These are phyloP conservation scores for Platyscapa corneri DNA, from an alignment of 1,140 invertebrate species.

Conservation along the genomic window DNA sequence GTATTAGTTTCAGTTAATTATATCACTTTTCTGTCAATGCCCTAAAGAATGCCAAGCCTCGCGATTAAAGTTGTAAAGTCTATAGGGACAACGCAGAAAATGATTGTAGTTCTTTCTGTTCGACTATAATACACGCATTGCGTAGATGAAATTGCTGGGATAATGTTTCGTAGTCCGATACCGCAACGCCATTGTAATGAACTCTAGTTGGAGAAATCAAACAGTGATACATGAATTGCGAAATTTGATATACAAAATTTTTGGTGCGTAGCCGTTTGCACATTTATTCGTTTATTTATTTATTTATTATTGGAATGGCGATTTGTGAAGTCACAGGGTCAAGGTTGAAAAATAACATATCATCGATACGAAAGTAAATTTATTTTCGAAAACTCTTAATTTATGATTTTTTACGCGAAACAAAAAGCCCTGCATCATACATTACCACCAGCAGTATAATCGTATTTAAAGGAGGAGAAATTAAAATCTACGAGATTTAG, in stretches of 20 bases:
- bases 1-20: slow-evolving; percentile 10
- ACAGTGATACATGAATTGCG: not conserved
- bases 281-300: not conserved
- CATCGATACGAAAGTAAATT: too few relatives aligned
- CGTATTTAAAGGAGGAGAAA: too few relatives aligned
- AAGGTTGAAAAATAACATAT: too few relatives aligned
- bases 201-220: not conserved
- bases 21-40: not conserved
- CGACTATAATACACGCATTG: not conserved
- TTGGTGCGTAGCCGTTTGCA: too few relatives aligned
- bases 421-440: too few relatives aligned
- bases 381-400: too few relatives aligned
- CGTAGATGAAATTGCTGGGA: not conserved
- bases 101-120: not conserved
- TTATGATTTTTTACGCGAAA: too few relatives aligned
- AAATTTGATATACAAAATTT: not conserved
- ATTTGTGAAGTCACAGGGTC: too few relatives aligned
- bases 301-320: too few relatives aligned
- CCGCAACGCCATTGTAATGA: not conserved
- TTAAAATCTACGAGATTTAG: not conserved
- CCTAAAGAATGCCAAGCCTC: not conserved
- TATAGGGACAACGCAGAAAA: not conserved
- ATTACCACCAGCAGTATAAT: too few relatives aligned
- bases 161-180: not conserved
- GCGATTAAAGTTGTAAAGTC: not conserved